Evolutionary conservation across 2,888 invertebrate species (phyloP).

Genomic region (Pandemis heparana): DNA sequence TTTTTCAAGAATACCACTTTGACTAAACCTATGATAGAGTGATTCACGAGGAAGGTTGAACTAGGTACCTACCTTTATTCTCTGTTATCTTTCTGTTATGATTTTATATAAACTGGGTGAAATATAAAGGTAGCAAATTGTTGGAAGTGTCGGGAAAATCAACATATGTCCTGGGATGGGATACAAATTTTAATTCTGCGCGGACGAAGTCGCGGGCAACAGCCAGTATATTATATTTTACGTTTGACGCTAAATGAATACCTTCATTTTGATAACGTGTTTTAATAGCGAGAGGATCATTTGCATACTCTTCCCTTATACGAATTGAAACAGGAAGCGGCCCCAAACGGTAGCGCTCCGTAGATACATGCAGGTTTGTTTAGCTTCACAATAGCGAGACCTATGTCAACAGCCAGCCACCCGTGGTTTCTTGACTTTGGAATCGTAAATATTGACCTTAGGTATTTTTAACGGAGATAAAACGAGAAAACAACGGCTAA

Average conservation of each 20-base stretch:
- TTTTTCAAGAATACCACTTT: too few relatives aligned
- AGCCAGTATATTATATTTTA: too few relatives aligned
- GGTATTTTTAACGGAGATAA: constrained; percentile 71
- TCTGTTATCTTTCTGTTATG: too few relatives aligned
- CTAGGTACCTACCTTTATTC: too few relatives aligned
- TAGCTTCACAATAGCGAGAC: constrained; percentile 49
- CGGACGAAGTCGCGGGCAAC: too few relatives aligned
- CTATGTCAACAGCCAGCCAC: constrained; percentile 52
- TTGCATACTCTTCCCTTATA: background rate
- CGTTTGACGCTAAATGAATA: background rate
- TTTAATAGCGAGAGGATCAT: background rate
- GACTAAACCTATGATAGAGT: too few relatives aligned
- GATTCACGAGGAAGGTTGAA: too few relatives aligned
- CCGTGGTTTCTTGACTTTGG: constrained; percentile 60
- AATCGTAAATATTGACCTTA: constrained; percentile 77
- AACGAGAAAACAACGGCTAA: constrained; percentile 69
- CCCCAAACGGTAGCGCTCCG: constrained; percentile 51
- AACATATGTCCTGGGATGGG: too few relatives aligned
- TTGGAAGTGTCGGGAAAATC: too few relatives aligned
- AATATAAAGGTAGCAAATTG: too few relatives aligned
- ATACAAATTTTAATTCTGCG: too few relatives aligned
- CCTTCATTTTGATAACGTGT: background rate
- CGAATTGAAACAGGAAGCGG: constrained; percentile 11
- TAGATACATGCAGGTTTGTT: constrained; percentile 51
- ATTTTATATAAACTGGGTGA: too few relatives aligned